Conservation (phyloP, 2,113 vertebrate genomes). For the Eulacestoma nigropectus region DNA sequence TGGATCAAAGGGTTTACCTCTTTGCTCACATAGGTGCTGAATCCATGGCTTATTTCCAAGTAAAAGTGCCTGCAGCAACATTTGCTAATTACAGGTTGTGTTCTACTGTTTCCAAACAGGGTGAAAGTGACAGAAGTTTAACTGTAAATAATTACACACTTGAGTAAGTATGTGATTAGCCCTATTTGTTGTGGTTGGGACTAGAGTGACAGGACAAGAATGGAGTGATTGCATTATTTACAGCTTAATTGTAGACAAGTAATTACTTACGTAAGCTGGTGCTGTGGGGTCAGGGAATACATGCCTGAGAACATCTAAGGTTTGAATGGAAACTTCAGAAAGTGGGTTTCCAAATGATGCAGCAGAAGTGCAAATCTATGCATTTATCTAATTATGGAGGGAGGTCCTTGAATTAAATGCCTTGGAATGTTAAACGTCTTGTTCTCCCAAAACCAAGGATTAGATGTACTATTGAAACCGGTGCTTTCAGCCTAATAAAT, state of each 20-base stretch:
- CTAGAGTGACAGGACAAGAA: slow-evolving; percentile 79
- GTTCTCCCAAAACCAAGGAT: slow-evolving; percentile 46
- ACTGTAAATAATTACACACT: slow-evolving; percentile 85
- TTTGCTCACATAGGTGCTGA: slow-evolving; percentile 71
- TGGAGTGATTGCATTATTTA: slow-evolving; percentile 82
- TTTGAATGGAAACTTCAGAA: slow-evolving; percentile 57
- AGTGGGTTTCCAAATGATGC: not conserved
- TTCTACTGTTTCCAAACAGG: slow-evolving; percentile 82
- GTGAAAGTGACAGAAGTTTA: slow-evolving; percentile 84
- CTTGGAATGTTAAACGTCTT: slow-evolving; percentile 60
- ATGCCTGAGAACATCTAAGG: slow-evolving; percentile 28
- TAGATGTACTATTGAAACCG: slow-evolving; percentile 43
- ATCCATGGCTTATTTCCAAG: slow-evolving; percentile 70
- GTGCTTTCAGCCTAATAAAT: slow-evolving; percentile 69
- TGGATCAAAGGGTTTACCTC: slow-evolving; percentile 69
- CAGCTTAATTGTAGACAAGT: slow-evolving; percentile 80
- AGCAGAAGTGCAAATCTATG: not conserved
- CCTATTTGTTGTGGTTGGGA: slow-evolving; percentile 77
- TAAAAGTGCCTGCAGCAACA: slow-evolving; percentile 74
- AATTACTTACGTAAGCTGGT: slow-evolving; percentile 72
- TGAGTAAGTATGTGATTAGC: slow-evolving; percentile 83
- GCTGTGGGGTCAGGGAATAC: slow-evolving; percentile 68
- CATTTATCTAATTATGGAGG: slow-evolving; percentile 28
- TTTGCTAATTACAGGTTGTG: slow-evolving; percentile 83
- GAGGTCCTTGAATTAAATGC: slow-evolving; percentile 43